Conservation (phyloP, 2,113 vertebrate genomes). For the Passer domesticus region DNA sequence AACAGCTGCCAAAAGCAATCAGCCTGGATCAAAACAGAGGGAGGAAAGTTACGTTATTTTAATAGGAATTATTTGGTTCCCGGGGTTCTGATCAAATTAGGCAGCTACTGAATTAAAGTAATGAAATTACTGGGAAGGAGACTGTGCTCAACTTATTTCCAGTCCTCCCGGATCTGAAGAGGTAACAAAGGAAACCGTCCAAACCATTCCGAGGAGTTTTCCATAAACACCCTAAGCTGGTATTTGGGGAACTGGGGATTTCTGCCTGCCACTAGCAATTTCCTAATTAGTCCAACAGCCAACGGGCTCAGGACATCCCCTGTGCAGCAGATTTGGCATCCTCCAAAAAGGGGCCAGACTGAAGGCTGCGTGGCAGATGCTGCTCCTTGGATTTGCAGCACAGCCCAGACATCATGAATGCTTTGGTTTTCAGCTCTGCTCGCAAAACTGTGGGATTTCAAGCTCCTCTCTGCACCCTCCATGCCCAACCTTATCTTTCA, state of each 20-base stretch:
- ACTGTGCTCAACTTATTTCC: constrained; percentile 22
- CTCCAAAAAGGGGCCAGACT: not conserved
- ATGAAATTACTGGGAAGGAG: constrained; percentile 46
- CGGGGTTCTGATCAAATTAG: constrained; percentile 55
- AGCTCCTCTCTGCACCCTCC: not conserved
- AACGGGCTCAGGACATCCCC: not conserved
- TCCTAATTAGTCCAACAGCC: constrained; percentile 24
- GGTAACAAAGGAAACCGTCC: not conserved
- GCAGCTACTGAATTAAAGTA: constrained; percentile 61
- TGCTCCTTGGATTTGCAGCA: not conserved
- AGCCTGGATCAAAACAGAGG: constrained; percentile 11
- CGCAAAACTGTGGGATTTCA: not conserved
- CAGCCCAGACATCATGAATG: not conserved
- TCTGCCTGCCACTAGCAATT: constrained; percentile 43
- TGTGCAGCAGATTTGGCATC: not conserved
- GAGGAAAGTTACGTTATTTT: constrained; percentile 35
- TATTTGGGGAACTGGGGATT: constrained; percentile 26
- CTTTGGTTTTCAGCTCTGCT: not conserved
- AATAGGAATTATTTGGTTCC: constrained; percentile 60
- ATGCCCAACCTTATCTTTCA: not conserved
- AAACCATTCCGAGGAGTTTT: not conserved
- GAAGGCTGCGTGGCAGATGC: not conserved
- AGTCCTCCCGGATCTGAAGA: not conserved
- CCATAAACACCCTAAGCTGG: not conserved
- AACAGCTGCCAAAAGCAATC: constrained; percentile 42